A percentile compares a stretch with the other conserved stretches of the same genome.
Evolutionary conservation across 2,797 vertebrate species (phyloP).

Genomic region (Gymnothorax javanicus): DNA sequence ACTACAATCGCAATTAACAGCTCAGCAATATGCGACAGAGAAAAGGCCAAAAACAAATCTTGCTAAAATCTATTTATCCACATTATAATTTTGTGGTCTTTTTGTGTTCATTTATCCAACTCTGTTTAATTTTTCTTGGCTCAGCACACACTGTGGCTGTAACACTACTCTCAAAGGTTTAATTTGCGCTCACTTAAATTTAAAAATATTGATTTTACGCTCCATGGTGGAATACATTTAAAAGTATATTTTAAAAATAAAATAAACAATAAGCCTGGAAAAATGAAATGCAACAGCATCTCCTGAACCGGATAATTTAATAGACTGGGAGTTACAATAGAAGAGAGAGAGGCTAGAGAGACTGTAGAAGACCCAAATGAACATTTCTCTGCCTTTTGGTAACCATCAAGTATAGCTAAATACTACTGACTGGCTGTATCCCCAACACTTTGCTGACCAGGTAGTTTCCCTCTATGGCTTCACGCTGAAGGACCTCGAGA

Average conservation of each 20-base stretch:
- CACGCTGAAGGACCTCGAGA: no score
- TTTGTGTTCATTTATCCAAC: background rate
- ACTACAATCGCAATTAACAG: background rate
- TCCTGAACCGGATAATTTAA: background rate
- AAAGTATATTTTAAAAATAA: background rate
- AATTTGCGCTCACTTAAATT: background rate
- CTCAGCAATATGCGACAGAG: background rate
- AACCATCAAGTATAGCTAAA: no score
- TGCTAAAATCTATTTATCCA: background rate
- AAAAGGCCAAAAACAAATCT: background rate
- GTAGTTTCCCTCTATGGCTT: no score
- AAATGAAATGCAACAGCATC: background rate
- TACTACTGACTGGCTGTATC: no score
- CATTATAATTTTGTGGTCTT: background rate
- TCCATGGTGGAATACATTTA: background rate
- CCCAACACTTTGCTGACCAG: no score
- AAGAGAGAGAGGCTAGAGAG: background rate
- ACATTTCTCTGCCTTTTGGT: no score
- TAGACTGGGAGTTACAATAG: background rate
- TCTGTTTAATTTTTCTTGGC: background rate
- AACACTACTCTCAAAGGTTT: background rate
- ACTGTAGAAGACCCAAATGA: no score
- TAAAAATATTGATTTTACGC: background rate
- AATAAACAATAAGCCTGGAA: background rate
- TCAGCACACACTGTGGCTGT: background rate